Percentiles rank a stretch among this genome's conserved stretches.
Conservation (phyloP, 2,888 invertebrate species). For the Charanyca ferruginea region DNA sequence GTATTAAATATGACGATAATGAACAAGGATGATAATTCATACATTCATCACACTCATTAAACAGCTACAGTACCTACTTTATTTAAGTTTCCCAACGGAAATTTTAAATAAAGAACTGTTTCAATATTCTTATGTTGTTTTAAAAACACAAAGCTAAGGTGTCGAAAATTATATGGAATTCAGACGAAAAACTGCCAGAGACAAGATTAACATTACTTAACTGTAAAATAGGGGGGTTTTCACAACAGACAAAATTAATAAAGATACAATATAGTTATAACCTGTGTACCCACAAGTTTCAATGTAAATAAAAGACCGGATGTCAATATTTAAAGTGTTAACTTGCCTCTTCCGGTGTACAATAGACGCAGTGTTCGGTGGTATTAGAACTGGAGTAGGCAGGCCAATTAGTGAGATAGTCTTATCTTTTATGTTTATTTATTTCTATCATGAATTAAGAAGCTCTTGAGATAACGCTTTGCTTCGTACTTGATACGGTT, state of each 20-base stretch:
- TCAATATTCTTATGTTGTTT: too few relatives aligned
- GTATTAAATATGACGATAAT: too few relatives aligned
- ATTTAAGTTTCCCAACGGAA: too few relatives aligned
- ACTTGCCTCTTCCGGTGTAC: conserved; percentile 61
- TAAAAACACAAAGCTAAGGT: too few relatives aligned
- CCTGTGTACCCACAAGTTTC: conserved; percentile 24
- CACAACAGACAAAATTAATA: background rate
- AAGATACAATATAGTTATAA: conserved; percentile 33
- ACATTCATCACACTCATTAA: too few relatives aligned
- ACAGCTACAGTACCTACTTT: too few relatives aligned
- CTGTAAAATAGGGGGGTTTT: background rate
- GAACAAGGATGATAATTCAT: too few relatives aligned
- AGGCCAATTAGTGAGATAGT: conserved; percentile 48
- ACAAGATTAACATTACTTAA: too few relatives aligned
- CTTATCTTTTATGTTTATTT: conserved; percentile 42
- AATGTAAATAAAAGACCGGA: conserved; percentile 56
- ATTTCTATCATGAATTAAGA: conserved; percentile 11
- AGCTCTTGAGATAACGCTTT: conserved; percentile 9
- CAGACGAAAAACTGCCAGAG: too few relatives aligned
- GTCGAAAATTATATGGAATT: too few relatives aligned
- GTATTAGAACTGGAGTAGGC: conserved; percentile 54
- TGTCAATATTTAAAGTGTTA: conserved; percentile 66
- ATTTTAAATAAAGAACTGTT: background rate
- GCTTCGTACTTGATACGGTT: background rate
- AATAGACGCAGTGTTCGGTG: conserved; percentile 55